phyloP scores from a whole-genome alignment of 2,113 vertebrate species.

The Ammodramus savannarum region DNA sequence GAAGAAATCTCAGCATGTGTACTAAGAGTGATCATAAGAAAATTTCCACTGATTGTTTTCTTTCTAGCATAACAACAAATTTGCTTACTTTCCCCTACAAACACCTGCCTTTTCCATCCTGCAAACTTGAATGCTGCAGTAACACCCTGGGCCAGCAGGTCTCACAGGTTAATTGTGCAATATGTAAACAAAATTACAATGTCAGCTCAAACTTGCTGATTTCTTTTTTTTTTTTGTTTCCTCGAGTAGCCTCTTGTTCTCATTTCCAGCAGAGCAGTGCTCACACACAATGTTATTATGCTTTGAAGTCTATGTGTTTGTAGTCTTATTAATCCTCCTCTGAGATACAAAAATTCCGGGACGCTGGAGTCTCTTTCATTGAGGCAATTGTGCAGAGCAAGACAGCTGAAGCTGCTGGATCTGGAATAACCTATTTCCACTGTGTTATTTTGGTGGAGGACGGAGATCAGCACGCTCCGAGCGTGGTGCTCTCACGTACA shows the following conservation, averaged over 20 bases:
- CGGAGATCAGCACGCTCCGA: accelerated
- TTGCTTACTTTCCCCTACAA: neutral
- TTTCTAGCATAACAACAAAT: neutral
- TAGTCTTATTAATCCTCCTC: slow-evolving; percentile 1
- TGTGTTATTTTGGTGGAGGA: neutral
- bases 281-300: neutral
- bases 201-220: slow-evolving; percentile 1
- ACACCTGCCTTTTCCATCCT: neutral
- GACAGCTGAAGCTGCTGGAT: neutral
- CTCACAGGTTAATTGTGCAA: slow-evolving; percentile 44
- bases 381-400: neutral
- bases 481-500: accelerated
- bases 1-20: neutral
- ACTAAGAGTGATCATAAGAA: neutral
- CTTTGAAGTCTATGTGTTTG: slow-evolving; percentile 36
- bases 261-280: neutral
- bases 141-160: slow-evolving; percentile 26
- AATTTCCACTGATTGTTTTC: neutral
- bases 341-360: neutral
- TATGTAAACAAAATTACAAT: slow-evolving; percentile 14
- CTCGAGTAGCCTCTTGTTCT: slow-evolving; percentile 21
- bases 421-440: slow-evolving; percentile 3
- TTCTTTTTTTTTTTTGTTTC: neutral
- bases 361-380: neutral
- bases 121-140: neutral